These are phyloP conservation scores for Oreochromis aureus DNA, from an alignment of 2,113 vertebrate genomes.

Conservation along the genomic window DNA sequence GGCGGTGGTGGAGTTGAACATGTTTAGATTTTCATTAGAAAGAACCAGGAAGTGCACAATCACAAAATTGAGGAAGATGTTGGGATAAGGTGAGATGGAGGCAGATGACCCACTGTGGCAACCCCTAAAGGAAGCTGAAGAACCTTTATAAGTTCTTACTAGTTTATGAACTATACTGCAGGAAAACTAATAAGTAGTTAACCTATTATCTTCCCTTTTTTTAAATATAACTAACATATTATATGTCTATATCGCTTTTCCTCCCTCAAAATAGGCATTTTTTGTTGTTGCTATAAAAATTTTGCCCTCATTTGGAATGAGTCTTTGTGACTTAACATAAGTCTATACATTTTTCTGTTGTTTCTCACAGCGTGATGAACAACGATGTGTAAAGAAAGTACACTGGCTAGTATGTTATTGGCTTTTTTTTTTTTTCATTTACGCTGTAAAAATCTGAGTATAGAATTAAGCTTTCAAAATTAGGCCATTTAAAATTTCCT, in stretches of 20 bases:
- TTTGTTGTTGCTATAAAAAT: background rate
- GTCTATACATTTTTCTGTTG: background rate
- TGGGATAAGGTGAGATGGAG: background rate
- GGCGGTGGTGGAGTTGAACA: rapidly evolving
- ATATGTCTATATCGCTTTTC: background rate
- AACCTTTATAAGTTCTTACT: background rate
- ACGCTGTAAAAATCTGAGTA: background rate
- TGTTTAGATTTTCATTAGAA: background rate
- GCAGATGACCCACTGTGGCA: background rate
- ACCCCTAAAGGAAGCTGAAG: background rate
- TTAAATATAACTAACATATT: background rate
- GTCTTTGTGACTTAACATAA: background rate
- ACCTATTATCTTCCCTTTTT: background rate
- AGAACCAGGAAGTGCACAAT: background rate
- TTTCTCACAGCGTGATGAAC: background rate
- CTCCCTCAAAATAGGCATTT: background rate
- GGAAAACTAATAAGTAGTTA: background rate
- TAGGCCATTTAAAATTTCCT: background rate
- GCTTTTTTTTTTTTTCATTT: background rate
- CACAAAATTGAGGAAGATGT: background rate
- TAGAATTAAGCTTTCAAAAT: background rate
- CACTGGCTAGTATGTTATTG: background rate
- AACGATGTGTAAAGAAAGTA: background rate
- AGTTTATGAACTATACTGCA: background rate
- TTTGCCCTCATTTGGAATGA: background rate